phyloP scores from a whole-genome alignment of 2,113 vertebrate species.

The Phylloscopus trochiloides region DNA sequence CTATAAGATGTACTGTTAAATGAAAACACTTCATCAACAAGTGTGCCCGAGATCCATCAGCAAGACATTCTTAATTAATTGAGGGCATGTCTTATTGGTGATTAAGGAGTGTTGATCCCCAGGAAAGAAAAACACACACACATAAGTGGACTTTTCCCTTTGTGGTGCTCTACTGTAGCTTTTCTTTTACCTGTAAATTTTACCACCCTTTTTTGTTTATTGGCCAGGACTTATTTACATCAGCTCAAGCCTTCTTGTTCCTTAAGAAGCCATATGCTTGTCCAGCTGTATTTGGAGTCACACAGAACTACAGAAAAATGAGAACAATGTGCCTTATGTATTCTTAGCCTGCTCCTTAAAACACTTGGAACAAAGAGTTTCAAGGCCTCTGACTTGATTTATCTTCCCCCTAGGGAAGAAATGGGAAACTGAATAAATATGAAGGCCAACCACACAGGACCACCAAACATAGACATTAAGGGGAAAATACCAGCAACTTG shows the following conservation, averaged over 20 bases:
- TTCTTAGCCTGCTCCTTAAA: background rate
- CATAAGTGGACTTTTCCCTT: background rate
- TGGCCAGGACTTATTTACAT: background rate
- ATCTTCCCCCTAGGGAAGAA: background rate
- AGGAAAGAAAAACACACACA: background rate
- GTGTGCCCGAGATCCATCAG: fast-evolving
- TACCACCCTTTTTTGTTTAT: background rate
- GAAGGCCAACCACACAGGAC: background rate
- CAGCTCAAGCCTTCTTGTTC: background rate
- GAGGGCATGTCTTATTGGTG: background rate
- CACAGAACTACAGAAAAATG: background rate
- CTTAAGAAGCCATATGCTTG: background rate
- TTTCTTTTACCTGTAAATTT: background rate
- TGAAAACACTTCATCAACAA: background rate
- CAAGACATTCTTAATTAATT: background rate
- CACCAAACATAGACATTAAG: background rate
- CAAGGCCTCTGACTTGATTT: background rate
- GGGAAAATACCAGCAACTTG: background rate
- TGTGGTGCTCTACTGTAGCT: background rate
- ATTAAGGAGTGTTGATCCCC: background rate
- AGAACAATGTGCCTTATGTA: background rate
- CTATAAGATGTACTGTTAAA: background rate
- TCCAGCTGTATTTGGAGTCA: background rate
- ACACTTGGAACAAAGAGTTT: background rate
- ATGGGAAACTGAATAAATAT: background rate